Percentiles rank a stretch among this genome's conserved stretches.
Conservation (phyloP, 2,113 vertebrate species). For the Entomyzon cyanotis region DNA sequence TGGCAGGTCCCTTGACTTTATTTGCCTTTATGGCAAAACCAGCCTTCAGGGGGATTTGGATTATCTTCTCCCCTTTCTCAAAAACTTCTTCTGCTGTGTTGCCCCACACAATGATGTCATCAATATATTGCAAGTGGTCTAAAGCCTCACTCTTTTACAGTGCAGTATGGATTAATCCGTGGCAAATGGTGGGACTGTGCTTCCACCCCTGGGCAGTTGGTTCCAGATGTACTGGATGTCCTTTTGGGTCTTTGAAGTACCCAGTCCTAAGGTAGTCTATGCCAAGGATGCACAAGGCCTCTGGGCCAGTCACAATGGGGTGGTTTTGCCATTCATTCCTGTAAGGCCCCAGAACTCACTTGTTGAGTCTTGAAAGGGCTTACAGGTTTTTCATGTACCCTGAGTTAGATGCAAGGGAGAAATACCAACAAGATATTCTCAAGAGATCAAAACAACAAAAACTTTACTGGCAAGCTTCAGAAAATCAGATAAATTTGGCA, state of each 20-base stretch:
- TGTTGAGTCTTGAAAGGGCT: rapidly evolving
- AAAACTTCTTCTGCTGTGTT: neutral
- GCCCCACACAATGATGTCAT: neutral
- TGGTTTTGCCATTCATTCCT: neutral
- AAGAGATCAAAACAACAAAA: neutral
- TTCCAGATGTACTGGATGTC: neutral
- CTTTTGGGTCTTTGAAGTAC: neutral
- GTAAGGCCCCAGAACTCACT: neutral
- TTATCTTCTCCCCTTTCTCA: neutral
- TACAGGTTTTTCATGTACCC: neutral
- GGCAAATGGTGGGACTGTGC: neutral
- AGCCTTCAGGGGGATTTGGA: neutral
- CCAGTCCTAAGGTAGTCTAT: neutral
- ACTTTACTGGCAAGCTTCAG: neutral
- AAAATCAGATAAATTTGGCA: neutral
- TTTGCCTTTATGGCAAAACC: neutral
- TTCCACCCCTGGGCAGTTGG: neutral
- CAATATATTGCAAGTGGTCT: neutral
- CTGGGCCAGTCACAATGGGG: neutral
- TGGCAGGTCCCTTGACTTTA: neutral
- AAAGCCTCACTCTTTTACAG: neutral
- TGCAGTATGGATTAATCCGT: neutral
- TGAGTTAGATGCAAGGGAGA: neutral
- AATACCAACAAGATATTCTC: neutral
- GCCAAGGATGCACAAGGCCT: neutral